Percentiles rank a stretch among this genome's conserved stretches.
phyloP scores from a whole-genome alignment of 2,888 invertebrate genomes.

The Campoletis raptor region DNA sequence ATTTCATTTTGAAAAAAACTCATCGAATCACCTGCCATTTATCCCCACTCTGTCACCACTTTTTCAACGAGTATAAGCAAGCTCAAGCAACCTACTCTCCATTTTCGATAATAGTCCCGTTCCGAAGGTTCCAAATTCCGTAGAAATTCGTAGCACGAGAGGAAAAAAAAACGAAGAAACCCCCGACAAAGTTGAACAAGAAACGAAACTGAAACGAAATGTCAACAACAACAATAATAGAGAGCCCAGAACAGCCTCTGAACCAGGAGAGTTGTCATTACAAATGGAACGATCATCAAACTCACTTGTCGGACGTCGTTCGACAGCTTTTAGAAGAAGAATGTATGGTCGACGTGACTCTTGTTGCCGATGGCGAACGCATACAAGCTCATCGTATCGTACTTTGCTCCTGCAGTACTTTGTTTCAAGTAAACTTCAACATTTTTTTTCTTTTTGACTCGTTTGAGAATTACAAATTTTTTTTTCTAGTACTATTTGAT shows the following conservation, averaged over 20 bases:
- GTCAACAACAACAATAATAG: slow-evolving; percentile 75
- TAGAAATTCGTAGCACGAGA: slow-evolving; percentile 39
- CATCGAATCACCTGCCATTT: neutral
- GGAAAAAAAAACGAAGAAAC: slow-evolving; percentile 58
- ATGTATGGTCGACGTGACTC: slow-evolving; percentile 85
- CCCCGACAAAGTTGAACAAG: slow-evolving; percentile 67
- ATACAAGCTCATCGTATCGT: slow-evolving; percentile 85
- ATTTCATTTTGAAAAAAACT: neutral
- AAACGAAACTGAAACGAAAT: slow-evolving; percentile 80
- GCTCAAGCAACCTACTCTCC: neutral
- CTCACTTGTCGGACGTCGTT: slow-evolving; percentile 82
- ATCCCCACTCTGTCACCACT: neutral
- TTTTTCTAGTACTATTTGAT: neutral
- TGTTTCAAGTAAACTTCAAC: slow-evolving; percentile 83
- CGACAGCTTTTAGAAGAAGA: slow-evolving; percentile 82
- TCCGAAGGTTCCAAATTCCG: slow-evolving; percentile 73
- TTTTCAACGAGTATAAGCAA: neutral
- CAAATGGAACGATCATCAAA: slow-evolving; percentile 84
- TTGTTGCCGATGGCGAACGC: slow-evolving; percentile 84
- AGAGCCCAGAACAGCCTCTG: slow-evolving; percentile 63
- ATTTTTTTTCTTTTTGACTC: neutral
- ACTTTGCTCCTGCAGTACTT: slow-evolving; percentile 85
- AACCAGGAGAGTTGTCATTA: slow-evolving; percentile 80
- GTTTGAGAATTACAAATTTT: neutral
- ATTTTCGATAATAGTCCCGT: slow-evolving; percentile 65